These are phyloP conservation scores for Caenorhabditis parvicauda DNA, from an alignment of 2,888 invertebrate species.

Conservation along the genomic window DNA sequence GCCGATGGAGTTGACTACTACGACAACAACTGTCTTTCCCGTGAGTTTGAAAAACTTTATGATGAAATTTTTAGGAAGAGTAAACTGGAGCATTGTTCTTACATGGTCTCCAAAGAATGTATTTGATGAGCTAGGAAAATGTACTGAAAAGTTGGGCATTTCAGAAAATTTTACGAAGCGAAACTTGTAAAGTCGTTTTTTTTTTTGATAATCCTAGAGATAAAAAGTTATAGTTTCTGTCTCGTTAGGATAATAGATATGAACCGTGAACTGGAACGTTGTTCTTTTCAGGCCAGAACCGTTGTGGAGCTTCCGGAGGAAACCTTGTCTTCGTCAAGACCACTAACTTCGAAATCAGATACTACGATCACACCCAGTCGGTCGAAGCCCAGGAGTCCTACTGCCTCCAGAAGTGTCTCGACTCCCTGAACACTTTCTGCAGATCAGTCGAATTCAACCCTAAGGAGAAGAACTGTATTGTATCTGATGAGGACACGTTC, in stretches of 20 bases:
- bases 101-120: no score
- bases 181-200: no score
- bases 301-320: conserved; percentile 62
- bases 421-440: conserved; percentile 63
- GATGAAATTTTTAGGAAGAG: no score
- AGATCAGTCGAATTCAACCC: conserved; percentile 62
- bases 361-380: conserved; percentile 62
- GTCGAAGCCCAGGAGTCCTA: conserved; percentile 62
- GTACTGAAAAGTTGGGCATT: no score
- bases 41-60: conserved; percentile 53
- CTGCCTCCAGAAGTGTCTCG: conserved; percentile 62
- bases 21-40: conserved; percentile 68
- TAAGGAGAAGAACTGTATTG: conserved; percentile 62
- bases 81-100: no score
- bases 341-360: conserved; percentile 62
- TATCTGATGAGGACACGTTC: conserved; percentile 63
- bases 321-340: conserved; percentile 63
- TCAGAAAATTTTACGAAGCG: no score
- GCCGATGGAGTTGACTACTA: conserved; percentile 66
- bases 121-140: no score
- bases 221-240: no score
- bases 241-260: no score
- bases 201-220: no score
- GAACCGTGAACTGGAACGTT: no score
- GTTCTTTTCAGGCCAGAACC: conserved; percentile 59